Percentiles rank a stretch among this genome's conserved stretches.
Evolutionary conservation across 2,113 vertebrate species (phyloP).

Genomic region (Chionis minor): DNA sequence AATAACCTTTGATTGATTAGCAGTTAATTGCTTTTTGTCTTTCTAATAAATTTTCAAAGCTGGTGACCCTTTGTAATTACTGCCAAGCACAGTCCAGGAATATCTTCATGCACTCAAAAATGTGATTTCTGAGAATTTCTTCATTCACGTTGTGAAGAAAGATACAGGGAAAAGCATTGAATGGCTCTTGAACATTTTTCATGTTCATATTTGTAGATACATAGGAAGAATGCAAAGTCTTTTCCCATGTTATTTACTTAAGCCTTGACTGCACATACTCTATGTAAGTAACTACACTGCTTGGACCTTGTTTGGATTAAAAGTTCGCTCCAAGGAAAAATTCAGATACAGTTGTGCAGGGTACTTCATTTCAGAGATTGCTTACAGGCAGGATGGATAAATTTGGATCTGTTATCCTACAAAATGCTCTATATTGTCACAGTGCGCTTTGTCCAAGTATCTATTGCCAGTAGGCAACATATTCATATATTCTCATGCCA

Average conservation of each 20-base stretch:
- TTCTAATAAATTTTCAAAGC: conserved; percentile 26
- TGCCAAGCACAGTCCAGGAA: not conserved
- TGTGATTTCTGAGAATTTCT: not conserved
- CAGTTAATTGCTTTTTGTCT: conserved; percentile 47
- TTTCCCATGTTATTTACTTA: not conserved
- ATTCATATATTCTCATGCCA: not conserved
- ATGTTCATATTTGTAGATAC: not conserved
- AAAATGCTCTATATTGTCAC: not conserved
- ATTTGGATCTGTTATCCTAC: not conserved
- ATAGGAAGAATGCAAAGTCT: not conserved
- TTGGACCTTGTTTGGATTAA: not conserved
- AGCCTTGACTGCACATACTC: not conserved
- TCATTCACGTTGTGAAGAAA: not conserved
- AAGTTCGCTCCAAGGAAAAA: not conserved
- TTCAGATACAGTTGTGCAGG: not conserved
- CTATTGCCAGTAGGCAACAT: not conserved
- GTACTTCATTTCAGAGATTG: not conserved
- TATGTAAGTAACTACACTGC: not conserved
- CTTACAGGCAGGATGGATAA: not conserved
- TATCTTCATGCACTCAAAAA: not conserved
- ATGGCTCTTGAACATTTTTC: not conserved
- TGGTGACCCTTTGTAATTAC: conserved; percentile 26
- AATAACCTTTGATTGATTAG: conserved; percentile 38
- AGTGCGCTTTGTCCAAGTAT: not conserved
- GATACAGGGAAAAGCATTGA: not conserved